phyloP scores from a whole-genome alignment of 2,797 vertebrate genomes.

The Galagoides demidoff region DNA sequence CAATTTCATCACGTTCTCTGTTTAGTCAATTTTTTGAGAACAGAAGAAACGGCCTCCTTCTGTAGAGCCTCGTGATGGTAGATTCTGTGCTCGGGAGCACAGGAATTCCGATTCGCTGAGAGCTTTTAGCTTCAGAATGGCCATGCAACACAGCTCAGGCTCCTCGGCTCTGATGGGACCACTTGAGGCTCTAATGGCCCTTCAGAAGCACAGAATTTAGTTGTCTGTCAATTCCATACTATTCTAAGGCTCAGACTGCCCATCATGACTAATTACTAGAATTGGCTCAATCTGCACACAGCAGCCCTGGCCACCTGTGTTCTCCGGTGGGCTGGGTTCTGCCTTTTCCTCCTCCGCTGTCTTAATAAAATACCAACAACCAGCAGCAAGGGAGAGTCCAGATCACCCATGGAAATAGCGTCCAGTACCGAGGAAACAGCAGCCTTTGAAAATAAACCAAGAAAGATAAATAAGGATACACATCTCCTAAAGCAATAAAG shows the following conservation, averaged over 20 bases:
- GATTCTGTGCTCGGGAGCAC: not conserved
- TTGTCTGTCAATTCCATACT: accelerated
- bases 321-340: not conserved
- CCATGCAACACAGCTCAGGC: not conserved
- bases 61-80: accelerated
- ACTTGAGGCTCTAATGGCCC: not conserved
- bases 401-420: accelerated
- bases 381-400: not conserved
- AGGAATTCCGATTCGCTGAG: not conserved
- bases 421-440: accelerated
- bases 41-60: accelerated
- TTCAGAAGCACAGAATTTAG: accelerated
- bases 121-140: not conserved
- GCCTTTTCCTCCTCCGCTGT: not conserved
- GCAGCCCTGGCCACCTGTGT: accelerated
- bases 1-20: not conserved
- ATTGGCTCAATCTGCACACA: accelerated
- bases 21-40: accelerated
- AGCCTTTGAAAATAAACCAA: slow-evolving; percentile 23
- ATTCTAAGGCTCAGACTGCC: accelerated
- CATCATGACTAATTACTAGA: accelerated
- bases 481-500: slow-evolving; percentile 8
- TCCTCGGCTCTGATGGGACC: accelerated
- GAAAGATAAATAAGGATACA: slow-evolving; percentile 22
- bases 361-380: accelerated